These are phyloP conservation scores for Myrmecophaga tridactyla DNA, from an alignment of 2,113 vertebrate species.

Conservation along the genomic window DNA sequence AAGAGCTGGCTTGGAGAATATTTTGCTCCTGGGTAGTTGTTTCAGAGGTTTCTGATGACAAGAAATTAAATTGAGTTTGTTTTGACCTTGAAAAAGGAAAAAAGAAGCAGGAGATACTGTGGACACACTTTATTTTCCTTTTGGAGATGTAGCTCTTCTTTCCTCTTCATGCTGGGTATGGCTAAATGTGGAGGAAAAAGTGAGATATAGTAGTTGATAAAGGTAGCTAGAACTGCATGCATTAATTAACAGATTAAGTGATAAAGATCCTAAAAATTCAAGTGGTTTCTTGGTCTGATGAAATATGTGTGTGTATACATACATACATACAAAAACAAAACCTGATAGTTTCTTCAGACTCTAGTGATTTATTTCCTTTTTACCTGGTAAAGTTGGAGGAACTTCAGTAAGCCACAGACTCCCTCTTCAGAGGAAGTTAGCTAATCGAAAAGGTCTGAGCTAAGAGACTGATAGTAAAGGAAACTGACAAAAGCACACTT, in stretches of 20 bases:
- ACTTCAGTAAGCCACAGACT: constrained; percentile 10
- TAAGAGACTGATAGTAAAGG: not conserved
- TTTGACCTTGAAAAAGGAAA: not conserved
- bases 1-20: constrained; percentile 42
- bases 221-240: constrained; percentile 1
- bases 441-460: constrained; percentile 10
- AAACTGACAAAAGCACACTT: constrained; percentile 1
- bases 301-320: not conserved
- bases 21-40: constrained; percentile 35
- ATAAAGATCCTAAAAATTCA: constrained; percentile 36
- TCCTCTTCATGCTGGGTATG: not conserved
- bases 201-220: not conserved
- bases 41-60: constrained; percentile 48
- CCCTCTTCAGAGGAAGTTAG: constrained; percentile 34
- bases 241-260: not conserved
- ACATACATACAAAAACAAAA: constrained; percentile 3
- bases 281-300: constrained; percentile 5
- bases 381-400: not conserved
- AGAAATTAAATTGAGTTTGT: constrained; percentile 44
- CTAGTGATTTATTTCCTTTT: not conserved
- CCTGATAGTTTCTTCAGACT: not conserved
- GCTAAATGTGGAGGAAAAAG: constrained; percentile 15
- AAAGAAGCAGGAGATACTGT: constrained; percentile 6
- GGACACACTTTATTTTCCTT: not conserved
- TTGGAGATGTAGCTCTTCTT: not conserved